phyloP scores from a whole-genome alignment of 2,113 vertebrate genomes.

The Stictonetta naevosa region DNA sequence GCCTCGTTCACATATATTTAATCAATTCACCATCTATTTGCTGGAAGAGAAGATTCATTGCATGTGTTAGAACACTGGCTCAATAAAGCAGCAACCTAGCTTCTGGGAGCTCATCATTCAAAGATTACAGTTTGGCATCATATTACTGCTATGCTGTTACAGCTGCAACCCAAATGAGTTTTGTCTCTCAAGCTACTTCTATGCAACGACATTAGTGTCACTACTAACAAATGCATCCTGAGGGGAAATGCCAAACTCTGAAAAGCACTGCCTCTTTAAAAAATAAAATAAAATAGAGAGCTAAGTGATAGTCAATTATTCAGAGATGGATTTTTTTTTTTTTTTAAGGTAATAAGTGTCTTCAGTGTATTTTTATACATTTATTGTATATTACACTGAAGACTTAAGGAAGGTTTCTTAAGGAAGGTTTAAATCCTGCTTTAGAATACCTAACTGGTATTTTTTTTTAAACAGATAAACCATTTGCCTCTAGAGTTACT shows the following conservation, averaged over 20 bases:
- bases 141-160: neutral
- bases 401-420: neutral
- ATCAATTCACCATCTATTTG: neutral
- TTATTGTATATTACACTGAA: neutral
- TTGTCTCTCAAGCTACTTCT: neutral
- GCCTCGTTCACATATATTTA: neutral
- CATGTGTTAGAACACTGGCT: neutral
- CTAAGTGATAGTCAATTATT: neutral
- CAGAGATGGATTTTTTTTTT: neutral
- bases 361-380: neutral
- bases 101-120: neutral
- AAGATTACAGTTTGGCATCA: neutral
- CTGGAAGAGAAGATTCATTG: neutral
- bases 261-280: neutral
- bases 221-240: neutral
- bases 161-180: neutral
- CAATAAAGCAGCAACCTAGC: neutral
- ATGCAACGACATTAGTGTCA: neutral
- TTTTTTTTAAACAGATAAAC: neutral
- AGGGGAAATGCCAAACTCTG: neutral
- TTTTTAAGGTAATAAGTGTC: neutral
- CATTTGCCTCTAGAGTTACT: neutral
- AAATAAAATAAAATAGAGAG: neutral
- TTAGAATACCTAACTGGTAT: neutral
- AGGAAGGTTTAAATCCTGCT: neutral